A percentile compares a stretch with the other conserved stretches of the same genome.
Conservation (phyloP, 1,140 invertebrate species). For the Leptoteleia sp. region DNA sequence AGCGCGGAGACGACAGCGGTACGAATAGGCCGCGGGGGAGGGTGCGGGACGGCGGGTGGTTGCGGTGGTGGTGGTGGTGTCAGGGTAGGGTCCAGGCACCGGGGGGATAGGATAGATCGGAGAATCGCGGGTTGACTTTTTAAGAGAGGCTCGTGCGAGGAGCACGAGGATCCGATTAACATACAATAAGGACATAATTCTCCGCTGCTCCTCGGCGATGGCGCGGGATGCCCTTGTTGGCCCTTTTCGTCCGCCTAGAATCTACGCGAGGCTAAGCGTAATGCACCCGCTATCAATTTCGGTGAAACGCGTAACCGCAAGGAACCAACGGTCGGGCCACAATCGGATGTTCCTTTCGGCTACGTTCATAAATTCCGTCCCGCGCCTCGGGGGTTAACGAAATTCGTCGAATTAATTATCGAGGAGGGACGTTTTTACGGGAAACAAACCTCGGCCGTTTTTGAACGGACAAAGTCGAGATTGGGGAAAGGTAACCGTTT, state of each 20-base stretch:
- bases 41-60: too few species aligned
- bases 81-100: too few species aligned
- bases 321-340: constrained; percentile 19
- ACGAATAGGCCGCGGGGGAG: constrained; percentile 22
- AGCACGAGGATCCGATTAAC: constrained; percentile 71
- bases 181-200: constrained; percentile 75
- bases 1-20: constrained; percentile 27
- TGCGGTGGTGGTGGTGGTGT: too few species aligned
- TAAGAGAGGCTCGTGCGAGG: constrained; percentile 59
- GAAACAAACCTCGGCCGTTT: too few species aligned
- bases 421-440: background rate
- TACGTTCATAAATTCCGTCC: background rate
- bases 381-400: background rate
- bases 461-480: too few species aligned
- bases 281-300: constrained; percentile 51
- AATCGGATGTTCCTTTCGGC: background rate
- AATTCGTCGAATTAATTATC: background rate
- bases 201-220: constrained; percentile 53
- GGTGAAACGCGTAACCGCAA: constrained; percentile 21
- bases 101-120: constrained; percentile 45
- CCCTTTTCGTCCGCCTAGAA: constrained; percentile 67
- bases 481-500: too few species aligned
- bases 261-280: constrained; percentile 29
- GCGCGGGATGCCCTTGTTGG: constrained; percentile 66
- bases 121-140: constrained; percentile 66